These are phyloP conservation scores for Hemithea aestivaria DNA, from an alignment of 2,888 invertebrate species.

Conservation along the genomic window DNA sequence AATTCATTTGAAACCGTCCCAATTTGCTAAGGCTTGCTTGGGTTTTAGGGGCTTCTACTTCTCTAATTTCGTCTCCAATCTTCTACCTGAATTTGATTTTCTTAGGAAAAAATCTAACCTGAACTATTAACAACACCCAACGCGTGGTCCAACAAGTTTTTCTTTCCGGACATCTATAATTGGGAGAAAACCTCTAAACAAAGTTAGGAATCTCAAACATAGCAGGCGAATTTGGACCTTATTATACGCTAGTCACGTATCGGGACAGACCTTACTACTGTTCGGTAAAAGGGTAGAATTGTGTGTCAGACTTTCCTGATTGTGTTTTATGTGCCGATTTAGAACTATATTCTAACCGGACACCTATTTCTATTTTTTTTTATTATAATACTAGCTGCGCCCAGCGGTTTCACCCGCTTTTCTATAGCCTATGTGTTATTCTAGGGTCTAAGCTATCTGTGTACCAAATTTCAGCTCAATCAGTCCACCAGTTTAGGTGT, in stretches of 20 bases:
- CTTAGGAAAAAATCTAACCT: neutral
- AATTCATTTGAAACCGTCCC: neutral
- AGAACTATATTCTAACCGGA: no score
- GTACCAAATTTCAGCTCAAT: no score
- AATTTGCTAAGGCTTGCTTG: neutral
- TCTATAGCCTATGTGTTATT: no score
- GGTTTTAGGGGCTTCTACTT: no score
- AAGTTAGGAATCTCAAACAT: constrained; percentile 49
- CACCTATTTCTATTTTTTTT: no score
- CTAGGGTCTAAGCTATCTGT: no score
- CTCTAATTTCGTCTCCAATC: no score
- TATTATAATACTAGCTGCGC: no score
- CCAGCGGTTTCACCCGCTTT: no score
- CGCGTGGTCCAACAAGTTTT: constrained; percentile 20
- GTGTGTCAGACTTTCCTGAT: neutral
- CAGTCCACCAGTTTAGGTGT: no score
- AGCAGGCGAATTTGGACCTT: constrained; percentile 40
- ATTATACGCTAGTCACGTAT: constrained; percentile 50
- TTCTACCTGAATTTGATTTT: no score
- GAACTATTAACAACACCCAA: constrained; percentile 7
- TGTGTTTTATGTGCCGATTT: no score
- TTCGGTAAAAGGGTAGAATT: constrained; percentile 3
- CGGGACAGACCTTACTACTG: constrained; percentile 30
- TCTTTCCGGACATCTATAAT: constrained; percentile 44
- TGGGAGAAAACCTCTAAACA: constrained; percentile 47